Conservation (phyloP, 2,888 invertebrate species). For the Micropterix aruncella region DNA sequence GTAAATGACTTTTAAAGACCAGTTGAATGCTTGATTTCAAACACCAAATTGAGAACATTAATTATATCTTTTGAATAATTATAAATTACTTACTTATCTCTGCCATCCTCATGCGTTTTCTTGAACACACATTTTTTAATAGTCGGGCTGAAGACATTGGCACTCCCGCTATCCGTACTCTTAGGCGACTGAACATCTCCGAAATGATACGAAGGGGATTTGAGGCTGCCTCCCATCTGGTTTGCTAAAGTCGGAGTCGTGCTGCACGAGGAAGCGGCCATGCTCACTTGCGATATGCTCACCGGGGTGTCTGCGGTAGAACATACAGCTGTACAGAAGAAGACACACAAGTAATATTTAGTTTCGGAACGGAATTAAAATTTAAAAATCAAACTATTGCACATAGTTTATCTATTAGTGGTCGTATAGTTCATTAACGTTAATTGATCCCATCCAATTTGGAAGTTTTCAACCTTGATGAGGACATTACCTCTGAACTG, state of each 20-base stretch:
- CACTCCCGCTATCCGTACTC: conserved; percentile 15
- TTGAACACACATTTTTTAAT: conserved; percentile 69
- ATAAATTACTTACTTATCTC: conserved; percentile 91
- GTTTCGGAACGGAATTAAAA: too few relatives aligned
- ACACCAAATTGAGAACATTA: too few relatives aligned
- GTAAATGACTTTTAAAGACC: too few relatives aligned
- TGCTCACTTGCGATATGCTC: conserved; percentile 11
- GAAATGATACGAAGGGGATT: conserved; percentile 14
- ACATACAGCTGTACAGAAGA: not conserved
- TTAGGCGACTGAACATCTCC: conserved; percentile 9
- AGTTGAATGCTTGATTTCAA: too few relatives aligned
- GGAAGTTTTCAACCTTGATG: too few relatives aligned
- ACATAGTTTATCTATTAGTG: too few relatives aligned
- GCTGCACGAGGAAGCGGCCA: conserved; percentile 26
- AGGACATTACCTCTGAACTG: too few relatives aligned
- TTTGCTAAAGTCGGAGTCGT: conserved; percentile 17
- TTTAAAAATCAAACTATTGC: too few relatives aligned
- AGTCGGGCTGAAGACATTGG: conserved; percentile 44
- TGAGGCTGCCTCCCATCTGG: conserved; percentile 16
- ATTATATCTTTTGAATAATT: too few relatives aligned
- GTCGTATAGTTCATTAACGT: too few relatives aligned
- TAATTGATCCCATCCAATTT: too few relatives aligned
- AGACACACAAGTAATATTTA: too few relatives aligned
- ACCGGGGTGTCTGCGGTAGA: not conserved
- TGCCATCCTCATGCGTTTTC: conserved; percentile 80